Conservation (phyloP, 2,888 invertebrate genomes). For the Miltochrista miniata region DNA sequence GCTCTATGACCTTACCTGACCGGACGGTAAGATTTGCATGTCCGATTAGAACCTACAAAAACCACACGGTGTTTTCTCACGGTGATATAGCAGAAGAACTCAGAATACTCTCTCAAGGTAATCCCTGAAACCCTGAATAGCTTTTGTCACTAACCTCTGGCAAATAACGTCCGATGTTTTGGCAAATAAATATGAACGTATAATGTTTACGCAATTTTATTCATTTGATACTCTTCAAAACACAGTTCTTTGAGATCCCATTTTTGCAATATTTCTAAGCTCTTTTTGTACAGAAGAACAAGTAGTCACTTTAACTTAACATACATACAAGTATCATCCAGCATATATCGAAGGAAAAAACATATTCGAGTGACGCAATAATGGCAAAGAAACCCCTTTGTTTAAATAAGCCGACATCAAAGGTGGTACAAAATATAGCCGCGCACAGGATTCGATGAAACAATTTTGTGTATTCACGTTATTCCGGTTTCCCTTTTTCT, state of each 20-base stretch:
- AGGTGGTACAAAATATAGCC: slow-evolving; percentile 59
- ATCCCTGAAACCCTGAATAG: no score
- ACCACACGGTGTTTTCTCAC: no score
- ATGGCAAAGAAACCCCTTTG: slow-evolving; percentile 61
- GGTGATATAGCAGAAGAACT: no score
- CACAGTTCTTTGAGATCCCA: not conserved
- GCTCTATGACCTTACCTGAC: no score
- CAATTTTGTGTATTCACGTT: slow-evolving; percentile 47
- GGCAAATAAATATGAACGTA: no score
- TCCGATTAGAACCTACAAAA: no score
- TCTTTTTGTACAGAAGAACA: slow-evolving; percentile 4
- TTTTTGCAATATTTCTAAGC: not conserved
- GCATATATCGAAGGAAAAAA: slow-evolving; percentile 44
- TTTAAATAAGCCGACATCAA: slow-evolving; percentile 76
- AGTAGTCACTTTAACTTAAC: slow-evolving; percentile 24
- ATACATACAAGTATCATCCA: slow-evolving; percentile 34
- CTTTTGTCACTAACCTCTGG: not conserved
- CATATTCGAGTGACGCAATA: slow-evolving; percentile 62
- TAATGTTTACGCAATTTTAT: no score
- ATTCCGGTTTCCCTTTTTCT: slow-evolving; percentile 22
- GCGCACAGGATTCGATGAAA: slow-evolving; percentile 56
- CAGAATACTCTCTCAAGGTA: no score
- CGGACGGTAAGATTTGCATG: no score
- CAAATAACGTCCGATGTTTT: no score
- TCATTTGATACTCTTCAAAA: no score